These are phyloP conservation scores for Calidris pugnax DNA, from an alignment of 2,113 vertebrate genomes.

Conservation along the genomic window DNA sequence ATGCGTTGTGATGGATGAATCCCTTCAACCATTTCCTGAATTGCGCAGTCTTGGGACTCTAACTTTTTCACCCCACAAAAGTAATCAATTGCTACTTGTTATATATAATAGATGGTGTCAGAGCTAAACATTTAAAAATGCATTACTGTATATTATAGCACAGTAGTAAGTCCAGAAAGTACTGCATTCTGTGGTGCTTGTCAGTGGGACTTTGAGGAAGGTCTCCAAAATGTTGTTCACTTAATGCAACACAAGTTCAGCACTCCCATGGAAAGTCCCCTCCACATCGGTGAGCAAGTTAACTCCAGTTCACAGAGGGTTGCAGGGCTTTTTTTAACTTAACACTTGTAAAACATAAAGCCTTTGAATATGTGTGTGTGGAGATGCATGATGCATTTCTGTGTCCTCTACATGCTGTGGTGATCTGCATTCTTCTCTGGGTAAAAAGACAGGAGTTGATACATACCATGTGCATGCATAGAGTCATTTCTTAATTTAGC, in stretches of 20 bases:
- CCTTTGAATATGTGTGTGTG: background rate
- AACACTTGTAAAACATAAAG: background rate
- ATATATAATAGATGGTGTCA: background rate
- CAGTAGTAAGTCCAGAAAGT: background rate
- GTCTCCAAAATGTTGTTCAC: background rate
- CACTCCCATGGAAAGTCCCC: background rate
- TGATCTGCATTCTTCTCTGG: background rate
- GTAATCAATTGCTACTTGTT: background rate
- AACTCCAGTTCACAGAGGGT: background rate
- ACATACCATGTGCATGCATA: background rate
- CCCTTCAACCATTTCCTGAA: background rate
- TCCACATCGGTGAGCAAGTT: background rate
- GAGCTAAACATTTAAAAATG: background rate
- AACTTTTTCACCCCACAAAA: background rate
- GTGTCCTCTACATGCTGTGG: background rate
- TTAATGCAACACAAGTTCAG: background rate
- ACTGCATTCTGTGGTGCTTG: background rate
- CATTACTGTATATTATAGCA: background rate
- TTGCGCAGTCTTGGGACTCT: background rate
- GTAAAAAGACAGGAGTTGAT: background rate
- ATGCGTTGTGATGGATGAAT: background rate
- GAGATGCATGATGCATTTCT: background rate
- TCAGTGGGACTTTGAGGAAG: background rate
- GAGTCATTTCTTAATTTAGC: constrained; percentile 9
- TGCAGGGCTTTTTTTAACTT: background rate